Evolutionary conservation across 2,113 vertebrate genomes (phyloP), one percentile per base, ranked within the genome.

Genomic region (Lepidothrix coronata): DNA sequence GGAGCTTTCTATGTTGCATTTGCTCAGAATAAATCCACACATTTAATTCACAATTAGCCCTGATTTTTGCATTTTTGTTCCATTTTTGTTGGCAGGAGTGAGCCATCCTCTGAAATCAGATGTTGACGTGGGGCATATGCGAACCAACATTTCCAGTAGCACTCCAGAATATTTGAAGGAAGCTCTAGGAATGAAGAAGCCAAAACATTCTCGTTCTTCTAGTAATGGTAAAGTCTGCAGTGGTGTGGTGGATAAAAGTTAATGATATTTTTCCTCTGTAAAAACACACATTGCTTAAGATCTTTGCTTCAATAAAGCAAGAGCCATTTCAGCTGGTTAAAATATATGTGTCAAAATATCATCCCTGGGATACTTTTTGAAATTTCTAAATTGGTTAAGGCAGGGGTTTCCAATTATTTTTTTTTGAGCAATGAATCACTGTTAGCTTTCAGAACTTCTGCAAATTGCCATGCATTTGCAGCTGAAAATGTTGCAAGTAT

Each of bases 131-230:
- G 96, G 96, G 30, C 91, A 88, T 25, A 19, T 73, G 9, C 85
- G 78, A 79, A 83, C 68, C 48, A 85, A 22, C 21, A 1, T 94
- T 57, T 91, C 93, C 63, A 91, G 92, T 59, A 91, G 95, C 85
- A 97, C 98, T 37, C 98, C 98, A 0, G 97, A 98, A 78, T 98
- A 98, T 73, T 95, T 99, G 91, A 98, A 98, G 81, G 98, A 99
- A 94, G 98, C 98, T 31, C n/a, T 98, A 54, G 98, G 98, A 88
- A 97, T 96, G 91, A 98, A 96, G 96, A 98, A 98, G 86, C 97
- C 98, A 33, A 98, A 98, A 77, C 97, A 98, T 85, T 96, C 97
- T 41, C 97, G 95, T 59, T 98, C 98, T 51, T 94, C 98, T 85
- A 97, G 97, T 90, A 98, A 96, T 6, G 98, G 98, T 98, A 97